Base-by-base conservation (phyloP, 2,888 invertebrate species). In the Blera fallax region DNA sequence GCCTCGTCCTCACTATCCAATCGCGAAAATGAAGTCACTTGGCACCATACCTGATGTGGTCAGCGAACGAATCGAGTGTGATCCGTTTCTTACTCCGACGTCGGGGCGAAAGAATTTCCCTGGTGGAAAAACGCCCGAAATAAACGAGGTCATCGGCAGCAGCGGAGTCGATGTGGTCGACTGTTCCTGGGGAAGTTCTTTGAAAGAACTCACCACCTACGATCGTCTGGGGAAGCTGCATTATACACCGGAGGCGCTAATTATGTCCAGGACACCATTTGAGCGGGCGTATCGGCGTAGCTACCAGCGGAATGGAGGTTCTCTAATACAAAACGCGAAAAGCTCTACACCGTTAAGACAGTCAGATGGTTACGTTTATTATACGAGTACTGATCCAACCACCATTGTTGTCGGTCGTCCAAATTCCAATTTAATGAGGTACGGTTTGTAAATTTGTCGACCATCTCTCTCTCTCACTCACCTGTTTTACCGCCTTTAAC, bases 11-110 rank as follows among this genome's bases (percentile, higher is more conserved):
- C 89, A 90, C 54, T 90, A 90, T 89, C 91, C 92, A 21, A 92
- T 92, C 78, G 91, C 91, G 67, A 92, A 92, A 81, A 92, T 92
- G 89, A 91, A 91, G 62, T 92, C 92, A 0, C 89, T 92, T 88
- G 92, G 92, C 82, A 92, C 92, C 37, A 92, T 92, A 87, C 91
- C 92, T 7, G 92, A 92, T 88, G 88, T 92, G 34, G 88, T 91
- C 0, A 90, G 90, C 27, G 92, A 92, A 58, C 91, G 91, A 37
- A 88, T 92, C 10, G 89, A 89, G 56, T 89, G 90, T 8, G 92
- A 92, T 88, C 92, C 92, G 0, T 92, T 92, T 69, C 88, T 92
- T 0, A 92, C 92, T 11, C 92, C 92, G 21, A 90, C 90, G n/a
- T 88, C 90, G 37, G 90, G 88, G n/a, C 89, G 92, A 0, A 90